These are phyloP conservation scores for Drosophila buzzatii DNA, from an alignment of 2,888 invertebrate species.

Conservation along the genomic window DNA sequence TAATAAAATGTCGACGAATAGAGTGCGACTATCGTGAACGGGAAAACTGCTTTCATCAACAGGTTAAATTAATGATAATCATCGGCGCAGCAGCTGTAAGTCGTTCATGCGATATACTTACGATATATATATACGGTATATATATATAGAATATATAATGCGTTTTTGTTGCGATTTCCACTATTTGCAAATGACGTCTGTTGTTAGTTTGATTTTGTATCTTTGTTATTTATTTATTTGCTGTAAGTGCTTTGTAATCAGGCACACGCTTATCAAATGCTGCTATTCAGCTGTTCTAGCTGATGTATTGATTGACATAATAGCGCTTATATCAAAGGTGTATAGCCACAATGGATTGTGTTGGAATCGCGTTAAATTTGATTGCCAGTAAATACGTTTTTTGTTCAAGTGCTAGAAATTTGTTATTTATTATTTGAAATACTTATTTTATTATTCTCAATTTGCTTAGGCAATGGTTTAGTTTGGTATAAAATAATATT, in stretches of 20 bases:
- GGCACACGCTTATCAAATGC: conserved; percentile 47
- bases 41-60: conserved; percentile 41
- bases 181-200: conserved; percentile 35
- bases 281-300: not conserved
- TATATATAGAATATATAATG: not conserved
- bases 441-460: not conserved
- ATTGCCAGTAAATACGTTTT: not conserved
- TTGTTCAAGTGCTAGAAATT: not conserved
- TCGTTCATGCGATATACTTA: not conserved
- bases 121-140: not conserved
- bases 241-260: conserved; percentile 44
- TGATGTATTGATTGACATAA: not conserved
- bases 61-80: conserved; percentile 42
- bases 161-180: conserved; percentile 19
- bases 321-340: not conserved
- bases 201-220: not conserved
- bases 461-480: not conserved
- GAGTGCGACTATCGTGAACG: conserved; percentile 3
- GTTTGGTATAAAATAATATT: no score
- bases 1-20: conserved; percentile 41
- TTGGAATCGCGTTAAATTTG: not conserved
- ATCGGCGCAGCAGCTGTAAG: conserved; percentile 19
- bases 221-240: conserved; percentile 3
- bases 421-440: not conserved
- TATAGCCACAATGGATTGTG: not conserved